A percentile compares a stretch with the other conserved stretches of the same genome.
Evolutionary conservation across 1,140 invertebrate genomes (phyloP).

Genomic region (Periplaneta americana): DNA sequence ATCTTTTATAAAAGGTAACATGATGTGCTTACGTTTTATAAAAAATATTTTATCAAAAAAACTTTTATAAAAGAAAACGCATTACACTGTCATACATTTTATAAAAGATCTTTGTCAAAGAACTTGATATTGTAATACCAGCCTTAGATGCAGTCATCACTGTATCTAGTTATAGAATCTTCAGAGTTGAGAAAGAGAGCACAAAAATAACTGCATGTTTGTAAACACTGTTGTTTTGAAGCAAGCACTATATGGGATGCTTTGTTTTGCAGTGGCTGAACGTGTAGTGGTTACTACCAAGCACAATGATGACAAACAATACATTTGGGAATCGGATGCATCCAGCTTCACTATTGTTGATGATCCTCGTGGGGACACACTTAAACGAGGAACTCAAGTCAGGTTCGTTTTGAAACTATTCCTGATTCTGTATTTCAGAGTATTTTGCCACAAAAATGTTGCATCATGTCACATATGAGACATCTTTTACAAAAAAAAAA

Average conservation of each 20-base stretch:
- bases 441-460: no score
- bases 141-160: no score
- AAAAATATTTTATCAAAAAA: no score
- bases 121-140: no score
- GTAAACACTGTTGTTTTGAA: slow-evolving; percentile 50
- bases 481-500: no score
- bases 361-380: slow-evolving; percentile 90
- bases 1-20: no score
- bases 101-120: no score
- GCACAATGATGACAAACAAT: slow-evolving; percentile 91
- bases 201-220: neutral
- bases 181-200: neutral
- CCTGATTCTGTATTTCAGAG: no score
- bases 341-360: slow-evolving; percentile 79
- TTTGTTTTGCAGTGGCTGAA: slow-evolving; percentile 27
- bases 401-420: slow-evolving; percentile 33
- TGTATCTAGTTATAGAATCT: neutral
- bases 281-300: slow-evolving; percentile 90
- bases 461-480: no score
- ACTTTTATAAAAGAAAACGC: no score
- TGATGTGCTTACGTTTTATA: no score
- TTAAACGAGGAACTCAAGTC: slow-evolving; percentile 83
- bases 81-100: no score
- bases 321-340: slow-evolving; percentile 98
- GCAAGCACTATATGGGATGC: neutral